Evolutionary conservation across 2,797 vertebrate genomes (phyloP), one percentile per base, ranked within the genome.

Genomic region (Oceanodroma leucorhoa): DNA sequence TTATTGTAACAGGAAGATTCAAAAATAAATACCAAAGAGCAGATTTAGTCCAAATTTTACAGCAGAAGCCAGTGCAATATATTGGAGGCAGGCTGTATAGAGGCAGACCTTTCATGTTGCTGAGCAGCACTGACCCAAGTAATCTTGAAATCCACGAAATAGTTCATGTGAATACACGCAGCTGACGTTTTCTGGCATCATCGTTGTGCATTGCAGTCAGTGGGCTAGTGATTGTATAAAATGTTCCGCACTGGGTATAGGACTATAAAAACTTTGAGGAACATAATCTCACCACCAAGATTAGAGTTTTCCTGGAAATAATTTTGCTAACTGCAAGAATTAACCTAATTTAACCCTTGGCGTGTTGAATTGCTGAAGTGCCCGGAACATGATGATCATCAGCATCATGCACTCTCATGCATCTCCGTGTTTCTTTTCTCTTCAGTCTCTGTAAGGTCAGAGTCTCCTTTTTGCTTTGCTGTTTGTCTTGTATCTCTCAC

Each of bases 231-330:
- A 55, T 50, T 58, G 32, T 60, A 48, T 62, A 53, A 93, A 80
- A 36, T 62, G 6, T 77, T 87, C 51, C 2, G 6, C 23, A 54
- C 18, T 64, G 34, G 5, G 2, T 70, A 29, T n/a, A 69, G 50
- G 29, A 65, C 50, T 89, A 10, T 34, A 73, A 83, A 79, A 72
- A n/a, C 48, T 90, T 90, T 75, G 19, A 41, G 48, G 23, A 78
- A n/a, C 2, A 2, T 90, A 91, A 75, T 93, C 72, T 71, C 57
- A 78, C 38, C 58, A 78, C 45, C 21, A 62, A 84, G 75, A 79
- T 92, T 85, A 76, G 41, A 51, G 46, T 53, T 94, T 95, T 95
- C 82, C 77, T 73, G 60, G 83, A 95, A 89, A 80, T 82, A 90
- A 57, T 91, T 77, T 87, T 90, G 18, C 16, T 89, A 57, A 87